phyloP scores from a whole-genome alignment of 2,113 vertebrate species.

The Galbula dea region DNA sequence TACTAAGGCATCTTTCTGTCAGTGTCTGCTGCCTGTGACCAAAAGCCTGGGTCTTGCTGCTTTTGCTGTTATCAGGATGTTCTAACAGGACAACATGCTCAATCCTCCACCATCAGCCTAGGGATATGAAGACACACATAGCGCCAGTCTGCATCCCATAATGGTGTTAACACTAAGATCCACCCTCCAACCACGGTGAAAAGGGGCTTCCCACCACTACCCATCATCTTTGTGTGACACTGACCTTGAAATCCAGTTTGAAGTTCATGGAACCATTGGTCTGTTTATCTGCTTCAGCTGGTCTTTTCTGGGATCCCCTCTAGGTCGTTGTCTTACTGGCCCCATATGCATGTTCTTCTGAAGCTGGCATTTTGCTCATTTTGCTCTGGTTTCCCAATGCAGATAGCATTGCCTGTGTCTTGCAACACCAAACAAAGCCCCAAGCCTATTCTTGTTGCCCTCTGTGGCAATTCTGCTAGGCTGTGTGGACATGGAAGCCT shows the following conservation, averaged over 20 bases:
- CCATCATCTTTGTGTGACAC: too few relatives aligned
- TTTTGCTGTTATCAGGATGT: too few relatives aligned
- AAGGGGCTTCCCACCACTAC: too few relatives aligned
- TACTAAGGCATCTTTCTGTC: not conserved
- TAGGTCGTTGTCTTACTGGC: not conserved
- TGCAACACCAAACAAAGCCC: not conserved
- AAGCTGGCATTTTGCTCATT: not conserved
- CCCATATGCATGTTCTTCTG: not conserved
- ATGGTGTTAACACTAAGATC: too few relatives aligned
- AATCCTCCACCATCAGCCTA: too few relatives aligned
- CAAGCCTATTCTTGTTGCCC: not conserved
- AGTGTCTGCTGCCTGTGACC: too few relatives aligned
- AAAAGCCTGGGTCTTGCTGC: too few relatives aligned
- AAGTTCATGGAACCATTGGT: not conserved
- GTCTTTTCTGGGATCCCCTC: not conserved
- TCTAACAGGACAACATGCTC: too few relatives aligned
- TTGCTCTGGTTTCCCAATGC: not conserved
- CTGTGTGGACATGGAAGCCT: accelerated
- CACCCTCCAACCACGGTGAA: too few relatives aligned
- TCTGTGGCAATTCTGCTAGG: not conserved
- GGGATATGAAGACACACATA: too few relatives aligned
- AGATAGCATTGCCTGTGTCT: not conserved
- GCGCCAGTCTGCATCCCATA: too few relatives aligned
- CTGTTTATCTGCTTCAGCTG: not conserved
- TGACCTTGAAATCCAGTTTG: too few relatives aligned